A percentile compares a stretch with the other conserved stretches of the same genome.
Evolutionary conservation across 2,797 vertebrate genomes (phyloP).

Genomic region (Tolypeutes matacus): DNA sequence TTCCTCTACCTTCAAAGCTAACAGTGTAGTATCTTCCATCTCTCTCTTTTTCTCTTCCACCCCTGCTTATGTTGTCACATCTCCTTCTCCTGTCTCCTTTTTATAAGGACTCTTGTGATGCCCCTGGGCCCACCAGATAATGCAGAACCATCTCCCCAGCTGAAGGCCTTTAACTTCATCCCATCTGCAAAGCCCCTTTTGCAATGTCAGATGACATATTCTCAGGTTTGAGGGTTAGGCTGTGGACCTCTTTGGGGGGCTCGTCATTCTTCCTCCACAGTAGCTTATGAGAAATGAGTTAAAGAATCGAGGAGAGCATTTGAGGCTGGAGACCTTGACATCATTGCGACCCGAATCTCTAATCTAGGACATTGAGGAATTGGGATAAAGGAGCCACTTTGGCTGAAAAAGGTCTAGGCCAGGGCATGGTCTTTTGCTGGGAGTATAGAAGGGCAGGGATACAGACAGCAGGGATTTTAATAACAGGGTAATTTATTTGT

Average conservation of each 20-base stretch:
- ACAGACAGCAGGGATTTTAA: background rate
- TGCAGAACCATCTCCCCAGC: background rate
- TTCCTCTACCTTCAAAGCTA: background rate
- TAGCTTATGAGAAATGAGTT: background rate
- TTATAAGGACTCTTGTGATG: background rate
- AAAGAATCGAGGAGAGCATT: too few relatives aligned
- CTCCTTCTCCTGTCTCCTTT: background rate
- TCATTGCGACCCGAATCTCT: background rate
- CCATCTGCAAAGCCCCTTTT: background rate
- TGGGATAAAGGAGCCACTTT: background rate
- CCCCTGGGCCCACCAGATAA: too few relatives aligned
- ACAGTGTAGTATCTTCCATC: rapidly evolving
- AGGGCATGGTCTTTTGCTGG: background rate
- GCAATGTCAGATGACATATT: background rate
- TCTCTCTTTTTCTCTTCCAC: background rate
- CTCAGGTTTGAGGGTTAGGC: background rate
- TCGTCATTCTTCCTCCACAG: background rate
- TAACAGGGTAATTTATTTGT: background rate
- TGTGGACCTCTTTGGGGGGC: background rate
- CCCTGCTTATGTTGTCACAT: too few relatives aligned
- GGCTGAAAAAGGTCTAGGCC: background rate
- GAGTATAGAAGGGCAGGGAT: background rate
- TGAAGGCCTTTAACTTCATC: background rate
- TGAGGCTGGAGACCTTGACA: background rate
- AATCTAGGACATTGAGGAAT: background rate